Evolutionary conservation across 2,113 vertebrate genomes (phyloP).

Genomic region (Clarias batrachus): DNA sequence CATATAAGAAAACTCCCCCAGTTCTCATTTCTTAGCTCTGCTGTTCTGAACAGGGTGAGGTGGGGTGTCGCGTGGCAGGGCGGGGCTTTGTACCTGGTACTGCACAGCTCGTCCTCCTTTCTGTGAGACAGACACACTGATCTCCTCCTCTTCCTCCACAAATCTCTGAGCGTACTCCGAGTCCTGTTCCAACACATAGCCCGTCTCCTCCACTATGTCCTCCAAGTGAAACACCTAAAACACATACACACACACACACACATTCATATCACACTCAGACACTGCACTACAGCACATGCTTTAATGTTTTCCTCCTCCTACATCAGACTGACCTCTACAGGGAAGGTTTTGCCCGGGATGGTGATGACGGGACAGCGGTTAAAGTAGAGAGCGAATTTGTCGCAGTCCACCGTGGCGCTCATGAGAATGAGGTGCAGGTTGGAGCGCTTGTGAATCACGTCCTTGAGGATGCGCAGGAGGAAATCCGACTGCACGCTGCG

Average conservation of each 20-base stretch:
- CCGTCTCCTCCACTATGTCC: constrained; percentile 92
- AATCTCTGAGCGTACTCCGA: constrained; percentile 94
- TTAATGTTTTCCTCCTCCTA: not conserved
- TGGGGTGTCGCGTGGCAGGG: too few species aligned
- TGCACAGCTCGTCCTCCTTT: constrained; percentile 83
- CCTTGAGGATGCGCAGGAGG: constrained; percentile 87
- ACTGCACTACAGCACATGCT: not conserved
- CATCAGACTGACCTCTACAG: constrained; percentile 81
- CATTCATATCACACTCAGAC: too few species aligned
- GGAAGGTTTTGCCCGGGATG: constrained; percentile 91
- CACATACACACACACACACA: not conserved
- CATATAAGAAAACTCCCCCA: too few species aligned
- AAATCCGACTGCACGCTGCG: constrained; percentile 97
- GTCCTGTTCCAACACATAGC: constrained; percentile 90
- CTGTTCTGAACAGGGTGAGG: too few species aligned
- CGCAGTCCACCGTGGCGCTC: constrained; percentile 95
- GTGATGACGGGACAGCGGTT: constrained; percentile 91
- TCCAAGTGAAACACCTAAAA: constrained; percentile 89
- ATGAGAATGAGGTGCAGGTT: constrained; percentile 91
- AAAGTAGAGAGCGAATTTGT: constrained; percentile 93
- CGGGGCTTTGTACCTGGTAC: constrained; percentile 71
- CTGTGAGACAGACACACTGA: constrained; percentile 79
- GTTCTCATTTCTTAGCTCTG: too few species aligned
- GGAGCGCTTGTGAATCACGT: constrained; percentile 86
- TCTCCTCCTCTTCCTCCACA: constrained; percentile 92